phyloP scores from a whole-genome alignment of 2,888 invertebrate genomes.

The Catocala sponsa region DNA sequence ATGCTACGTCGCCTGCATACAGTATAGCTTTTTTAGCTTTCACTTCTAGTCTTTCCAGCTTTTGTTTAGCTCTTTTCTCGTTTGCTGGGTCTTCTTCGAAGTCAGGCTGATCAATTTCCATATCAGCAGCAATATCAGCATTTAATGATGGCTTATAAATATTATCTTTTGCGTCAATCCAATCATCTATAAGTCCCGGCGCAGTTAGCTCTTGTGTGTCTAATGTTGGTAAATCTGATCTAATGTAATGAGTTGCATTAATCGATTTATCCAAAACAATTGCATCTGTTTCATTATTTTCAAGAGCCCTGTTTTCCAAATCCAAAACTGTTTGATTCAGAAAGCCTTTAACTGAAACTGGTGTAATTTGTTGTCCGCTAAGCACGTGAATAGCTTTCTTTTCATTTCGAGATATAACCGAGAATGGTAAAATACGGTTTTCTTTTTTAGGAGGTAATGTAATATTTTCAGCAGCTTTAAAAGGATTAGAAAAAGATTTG shows the following conservation, averaged over 20 bases:
- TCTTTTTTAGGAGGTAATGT: slow-evolving; percentile 19
- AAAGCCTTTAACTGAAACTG: slow-evolving; percentile 66
- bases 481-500: slow-evolving; percentile 50
- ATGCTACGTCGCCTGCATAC: slow-evolving; percentile 84
- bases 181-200: slow-evolving; percentile 73
- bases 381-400: slow-evolving; percentile 66
- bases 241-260: slow-evolving; percentile 68
- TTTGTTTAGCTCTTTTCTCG: slow-evolving; percentile 75
- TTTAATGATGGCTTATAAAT: slow-evolving; percentile 66
- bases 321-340: slow-evolving; percentile 80
- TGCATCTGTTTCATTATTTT: slow-evolving; percentile 64
- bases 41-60: slow-evolving; percentile 75
- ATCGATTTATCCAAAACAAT: slow-evolving; percentile 71
- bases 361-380: slow-evolving; percentile 48
- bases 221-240: slow-evolving; percentile 59
- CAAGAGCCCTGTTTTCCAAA: slow-evolving; percentile 63
- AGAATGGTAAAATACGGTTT: slow-evolving; percentile 61
- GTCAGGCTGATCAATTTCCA: slow-evolving; percentile 78
- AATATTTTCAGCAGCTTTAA: slow-evolving; percentile 21
- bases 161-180: slow-evolving; percentile 72
- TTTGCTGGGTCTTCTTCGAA: slow-evolving; percentile 69
- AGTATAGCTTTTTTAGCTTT: slow-evolving; percentile 84
- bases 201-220: slow-evolving; percentile 68
- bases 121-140: slow-evolving; percentile 76
- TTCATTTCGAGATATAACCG: slow-evolving; percentile 67